Percentiles rank a stretch among this genome's conserved stretches.
Conservation (phyloP, 1,140 invertebrate genomes). For the Platorchestia sp. region DNA sequence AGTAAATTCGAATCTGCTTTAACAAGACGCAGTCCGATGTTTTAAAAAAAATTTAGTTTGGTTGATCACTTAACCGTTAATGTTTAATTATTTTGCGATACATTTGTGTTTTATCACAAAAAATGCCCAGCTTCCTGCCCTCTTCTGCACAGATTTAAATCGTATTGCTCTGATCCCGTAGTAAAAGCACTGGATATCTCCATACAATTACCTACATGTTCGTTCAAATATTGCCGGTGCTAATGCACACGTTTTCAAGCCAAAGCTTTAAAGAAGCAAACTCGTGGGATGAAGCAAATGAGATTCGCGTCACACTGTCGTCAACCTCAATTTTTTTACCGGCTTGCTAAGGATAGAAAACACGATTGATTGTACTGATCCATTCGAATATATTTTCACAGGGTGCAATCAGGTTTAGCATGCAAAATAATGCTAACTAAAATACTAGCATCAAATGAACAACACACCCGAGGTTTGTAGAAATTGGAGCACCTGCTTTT, state of each 20-base stretch:
- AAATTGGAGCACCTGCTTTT: not conserved
- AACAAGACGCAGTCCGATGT: not conserved
- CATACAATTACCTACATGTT: no score
- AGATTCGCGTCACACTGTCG: not conserved
- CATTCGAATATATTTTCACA: not conserved
- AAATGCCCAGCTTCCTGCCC: no score
- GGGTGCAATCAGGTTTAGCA: not conserved
- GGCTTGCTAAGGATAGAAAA: not conserved
- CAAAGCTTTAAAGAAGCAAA: not conserved
- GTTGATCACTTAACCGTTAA: not conserved
- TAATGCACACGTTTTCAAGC: not conserved
- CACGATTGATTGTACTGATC: not conserved
- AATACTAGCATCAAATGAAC: not conserved
- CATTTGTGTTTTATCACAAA: no score
- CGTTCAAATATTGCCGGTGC: not conserved
- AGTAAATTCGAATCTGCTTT: not conserved
- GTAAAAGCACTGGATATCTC: no score
- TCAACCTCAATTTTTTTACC: not conserved
- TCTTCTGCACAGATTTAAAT: no score
- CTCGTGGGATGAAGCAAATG: not conserved
- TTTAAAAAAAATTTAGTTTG: not conserved
- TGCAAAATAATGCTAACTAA: not conserved
- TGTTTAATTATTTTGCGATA: no score
- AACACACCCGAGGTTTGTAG: not conserved
- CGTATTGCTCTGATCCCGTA: no score